These are phyloP conservation scores for Ectropis crepuscularia DNA, from an alignment of 2,888 invertebrate genomes.

Conservation along the genomic window DNA sequence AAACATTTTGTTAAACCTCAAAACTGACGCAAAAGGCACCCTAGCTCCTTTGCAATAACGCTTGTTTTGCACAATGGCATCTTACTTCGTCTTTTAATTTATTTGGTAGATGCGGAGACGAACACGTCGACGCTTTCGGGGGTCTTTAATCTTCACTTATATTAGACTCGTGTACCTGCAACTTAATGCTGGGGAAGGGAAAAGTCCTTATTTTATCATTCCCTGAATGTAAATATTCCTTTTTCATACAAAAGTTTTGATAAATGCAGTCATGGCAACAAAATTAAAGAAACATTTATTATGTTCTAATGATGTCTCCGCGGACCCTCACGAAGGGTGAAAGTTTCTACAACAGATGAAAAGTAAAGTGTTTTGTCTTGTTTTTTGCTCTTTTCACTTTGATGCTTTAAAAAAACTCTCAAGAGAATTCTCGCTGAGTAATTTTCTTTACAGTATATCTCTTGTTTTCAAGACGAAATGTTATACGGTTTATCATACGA, in stretches of 20 bases:
- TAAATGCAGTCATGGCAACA: conserved; percentile 21
- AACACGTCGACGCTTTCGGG: conserved; percentile 59
- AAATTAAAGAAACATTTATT: conserved; percentile 32
- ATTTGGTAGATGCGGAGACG: conserved; percentile 60
- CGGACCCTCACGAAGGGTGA: conserved; percentile 13
- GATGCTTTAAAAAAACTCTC: conserved; percentile 19
- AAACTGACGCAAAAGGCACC: conserved; percentile 51
- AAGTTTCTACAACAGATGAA: conserved; percentile 26
- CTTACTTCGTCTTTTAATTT: conserved; percentile 63
- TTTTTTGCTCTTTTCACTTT: conserved; percentile 26
- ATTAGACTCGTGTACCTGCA: conserved; percentile 50
- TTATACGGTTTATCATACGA: conserved; percentile 14
- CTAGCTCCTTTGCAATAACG: conserved; percentile 47
- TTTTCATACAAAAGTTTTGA: conserved; percentile 20
- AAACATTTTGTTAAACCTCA: conserved; percentile 55
- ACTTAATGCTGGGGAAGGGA: conserved; percentile 31
- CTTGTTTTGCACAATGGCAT: conserved; percentile 49
- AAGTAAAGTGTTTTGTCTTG: conserved; percentile 23
- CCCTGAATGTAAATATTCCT: conserved; percentile 15
- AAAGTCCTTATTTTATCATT: conserved; percentile 22
- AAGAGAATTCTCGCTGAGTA: conserved; percentile 8
- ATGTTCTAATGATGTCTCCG: conserved; percentile 18
- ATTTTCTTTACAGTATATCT: conserved; percentile 8
- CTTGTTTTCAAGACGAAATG: conserved; percentile 9
- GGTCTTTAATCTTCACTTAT: conserved; percentile 63